Conservation (phyloP, 1,140 invertebrate species). For the Neelides sp. region DNA sequence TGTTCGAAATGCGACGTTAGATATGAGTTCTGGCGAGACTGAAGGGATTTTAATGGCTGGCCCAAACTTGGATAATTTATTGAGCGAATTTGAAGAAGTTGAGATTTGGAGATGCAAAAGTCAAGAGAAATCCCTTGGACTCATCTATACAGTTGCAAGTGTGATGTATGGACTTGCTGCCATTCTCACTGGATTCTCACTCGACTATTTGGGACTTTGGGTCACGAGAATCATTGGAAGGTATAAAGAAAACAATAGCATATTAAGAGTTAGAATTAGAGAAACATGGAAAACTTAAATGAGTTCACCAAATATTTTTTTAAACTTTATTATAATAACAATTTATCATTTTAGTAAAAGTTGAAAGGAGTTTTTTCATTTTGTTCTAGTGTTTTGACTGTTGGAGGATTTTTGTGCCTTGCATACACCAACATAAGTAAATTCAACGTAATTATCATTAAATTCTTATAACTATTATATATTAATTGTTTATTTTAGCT, state of each 20-base stretch:
- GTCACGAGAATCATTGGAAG: conserved; percentile 16
- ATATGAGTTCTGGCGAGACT: too few relatives aligned
- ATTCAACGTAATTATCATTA: not conserved
- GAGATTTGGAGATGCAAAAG: conserved; percentile 1
- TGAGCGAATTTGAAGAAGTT: too few relatives aligned
- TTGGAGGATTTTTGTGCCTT: conserved; percentile 19
- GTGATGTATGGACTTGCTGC: conserved; percentile 19
- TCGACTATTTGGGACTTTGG: conserved; percentile 21
- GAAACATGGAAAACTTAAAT: too few relatives aligned
- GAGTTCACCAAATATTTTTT: too few relatives aligned
- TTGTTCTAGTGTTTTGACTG: conserved; percentile 11
- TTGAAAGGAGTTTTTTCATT: too few relatives aligned
- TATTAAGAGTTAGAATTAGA: not conserved
- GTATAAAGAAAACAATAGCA: conserved; percentile 6
- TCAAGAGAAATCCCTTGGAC: conserved; percentile 10
- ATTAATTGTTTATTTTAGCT: too few relatives aligned
- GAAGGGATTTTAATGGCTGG: too few relatives aligned
- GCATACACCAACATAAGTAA: conserved; percentile 20
- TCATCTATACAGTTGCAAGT: conserved; percentile 20
- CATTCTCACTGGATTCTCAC: conserved; percentile 20
- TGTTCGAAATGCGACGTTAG: too few relatives aligned
- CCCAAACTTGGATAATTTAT: too few relatives aligned
- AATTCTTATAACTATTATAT: not conserved
- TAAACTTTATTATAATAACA: too few relatives aligned
- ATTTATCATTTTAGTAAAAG: too few relatives aligned